A percentile compares a stretch with the other conserved stretches of the same genome.
These are phyloP conservation scores for Mactromeris polynyma DNA, from an alignment of 2,888 invertebrate genomes.

Conservation along the genomic window DNA sequence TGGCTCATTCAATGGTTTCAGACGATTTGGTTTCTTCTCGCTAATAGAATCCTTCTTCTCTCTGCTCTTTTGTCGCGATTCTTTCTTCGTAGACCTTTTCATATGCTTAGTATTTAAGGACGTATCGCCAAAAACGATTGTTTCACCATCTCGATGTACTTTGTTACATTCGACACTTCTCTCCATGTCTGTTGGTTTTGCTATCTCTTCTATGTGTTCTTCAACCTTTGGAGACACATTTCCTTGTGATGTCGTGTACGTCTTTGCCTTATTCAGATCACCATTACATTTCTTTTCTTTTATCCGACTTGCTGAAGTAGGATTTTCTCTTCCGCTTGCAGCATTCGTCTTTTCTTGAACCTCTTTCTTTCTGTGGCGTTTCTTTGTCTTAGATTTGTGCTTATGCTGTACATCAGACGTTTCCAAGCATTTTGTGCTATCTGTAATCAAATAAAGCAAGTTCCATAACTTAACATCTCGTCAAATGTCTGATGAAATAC, in stretches of 20 bases:
- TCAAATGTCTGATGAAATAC: too few relatives aligned
- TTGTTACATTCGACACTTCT: too few relatives aligned
- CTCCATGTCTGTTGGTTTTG: neutral
- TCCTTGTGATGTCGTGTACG: neutral
- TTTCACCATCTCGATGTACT: neutral
- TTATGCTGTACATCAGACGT: neutral
- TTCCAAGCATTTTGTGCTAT: neutral
- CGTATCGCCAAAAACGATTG: neutral
- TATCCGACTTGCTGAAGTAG: neutral
- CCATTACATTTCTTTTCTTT: neutral
- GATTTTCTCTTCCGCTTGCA: neutral
- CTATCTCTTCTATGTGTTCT: neutral
- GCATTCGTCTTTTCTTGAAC: neutral
- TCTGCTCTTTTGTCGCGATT: neutral
- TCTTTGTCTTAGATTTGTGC: neutral
- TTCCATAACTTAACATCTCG: too few relatives aligned
- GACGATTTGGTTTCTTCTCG: neutral
- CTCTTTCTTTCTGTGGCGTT: neutral
- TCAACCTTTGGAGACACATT: neutral
- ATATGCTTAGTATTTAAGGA: neutral
- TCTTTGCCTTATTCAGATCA: neutral
- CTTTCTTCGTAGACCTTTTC: neutral
- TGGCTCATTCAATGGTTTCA: neutral
- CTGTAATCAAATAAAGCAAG: neutral
- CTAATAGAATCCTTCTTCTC: neutral